Base-by-base conservation (phyloP, 2,113 vertebrate genomes). In the Macquaria australasica region DNA sequence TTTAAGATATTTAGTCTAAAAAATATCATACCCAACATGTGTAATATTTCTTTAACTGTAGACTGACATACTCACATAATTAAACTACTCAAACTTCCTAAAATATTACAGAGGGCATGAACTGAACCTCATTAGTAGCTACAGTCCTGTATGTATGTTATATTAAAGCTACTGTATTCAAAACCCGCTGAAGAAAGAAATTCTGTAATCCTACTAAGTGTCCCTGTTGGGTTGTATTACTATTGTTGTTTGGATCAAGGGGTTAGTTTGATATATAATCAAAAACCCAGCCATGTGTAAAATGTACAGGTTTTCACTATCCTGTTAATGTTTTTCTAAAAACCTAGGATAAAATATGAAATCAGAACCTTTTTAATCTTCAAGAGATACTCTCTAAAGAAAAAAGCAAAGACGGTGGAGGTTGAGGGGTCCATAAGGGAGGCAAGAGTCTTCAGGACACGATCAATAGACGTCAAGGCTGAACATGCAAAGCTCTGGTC, bases 381-480 rank as follows among this genome's bases (percentile, higher is more conserved):
- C 4, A 41, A 41, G 45, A 41, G 15, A 55, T 28, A 8, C 18
- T 56, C 6, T 39, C 2, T 12, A 7, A 76, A 8, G 10, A 62
- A 31, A 66, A 4, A 0, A 72, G 3, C 14, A 25, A 51, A 7
- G 8, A 18, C 20, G 7, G 20, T 23, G 72, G 48, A 72, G 71
- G 45, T 48, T 8, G 45, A 34, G 63, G 43, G 50, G 21, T 71
- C 53, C n/a, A 9, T 45, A 4, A 62, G 20, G 23, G 60, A 76
- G 21, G 23, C 15, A 45, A 16, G 4, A 45, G 56, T 43, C 62
- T 74, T 77, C 39, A 77, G 60, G 59, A 71, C 16, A 39, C 59
- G 39, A 62, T 85, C 63, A 71, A 59, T 79, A 55, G 23, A 58
- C 34, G 28, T 72, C 66, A 56, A 63, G 79, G 48, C 37, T 67